Evolutionary conservation across 1,140 invertebrate genomes (phyloP), one percentile per base, ranked within the genome.

Genomic region (Pinna nobilis): DNA sequence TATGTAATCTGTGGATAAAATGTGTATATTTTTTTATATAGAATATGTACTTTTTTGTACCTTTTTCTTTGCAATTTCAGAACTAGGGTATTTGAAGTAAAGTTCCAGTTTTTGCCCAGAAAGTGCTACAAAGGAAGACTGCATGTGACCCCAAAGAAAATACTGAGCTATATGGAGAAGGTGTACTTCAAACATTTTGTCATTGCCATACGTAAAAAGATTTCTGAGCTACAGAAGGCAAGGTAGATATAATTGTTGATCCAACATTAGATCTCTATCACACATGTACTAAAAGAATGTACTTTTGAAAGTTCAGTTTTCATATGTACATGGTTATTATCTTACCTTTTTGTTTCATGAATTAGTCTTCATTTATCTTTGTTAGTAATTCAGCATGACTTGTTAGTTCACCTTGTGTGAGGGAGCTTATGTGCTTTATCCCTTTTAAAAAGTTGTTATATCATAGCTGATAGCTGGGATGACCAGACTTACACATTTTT

Each of bases 51-150:
- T 53, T 53, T 53, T 15, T 53, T 53, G 11, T 61, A 61, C 35
- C 15, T 44, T 32, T 44, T 72, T 51, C 47, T 65, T 74, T 81
- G 11, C 74, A 86, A 83, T 41, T 66, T 80, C 18, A 69, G 77
- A 32, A 73, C 37, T 32, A 66, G 85, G 13, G 73, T 83, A 30
- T 89, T 88, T 74, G 77, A 69, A 20, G 63, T 90, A 1, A 90
- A 85, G 9, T 93, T 97, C 50, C 86, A 93, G 28, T 96, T 95
- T 84, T 88, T 97, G 32, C 94, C 94, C 0, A 83, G 92, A 15
- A 88, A 92, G 39, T 91, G 91, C 25, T 97, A 97, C 77, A 93
- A 93, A 77, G 89, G 92, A 4, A 92, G 93, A 41, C 95, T 93
- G 79, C 87, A 88, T 30, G 90, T 96, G 0, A 93, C 91, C 37